Conservation (phyloP, 2,797 vertebrate genomes). For the Sardinella longiceps region DNA sequence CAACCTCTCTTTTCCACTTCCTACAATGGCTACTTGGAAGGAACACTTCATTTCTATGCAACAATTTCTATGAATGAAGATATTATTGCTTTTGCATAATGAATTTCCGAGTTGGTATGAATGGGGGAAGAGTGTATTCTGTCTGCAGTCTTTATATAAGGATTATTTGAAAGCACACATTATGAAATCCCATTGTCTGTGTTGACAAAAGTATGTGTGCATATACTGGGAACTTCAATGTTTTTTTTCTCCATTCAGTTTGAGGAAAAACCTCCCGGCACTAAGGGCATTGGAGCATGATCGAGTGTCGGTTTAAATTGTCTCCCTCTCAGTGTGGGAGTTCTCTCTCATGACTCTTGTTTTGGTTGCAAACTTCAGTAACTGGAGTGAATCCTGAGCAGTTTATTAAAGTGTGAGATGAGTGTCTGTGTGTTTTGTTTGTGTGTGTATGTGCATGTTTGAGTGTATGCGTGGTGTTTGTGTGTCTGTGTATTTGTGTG, state of each 20-base stretch:
- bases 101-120: background rate
- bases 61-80: background rate
- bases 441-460: background rate
- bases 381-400: background rate
- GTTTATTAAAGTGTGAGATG: background rate
- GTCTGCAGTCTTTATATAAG: background rate
- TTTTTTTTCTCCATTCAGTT: background rate
- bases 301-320: background rate
- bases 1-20: too few species aligned
- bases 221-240: background rate
- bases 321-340: background rate
- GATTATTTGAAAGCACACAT: background rate
- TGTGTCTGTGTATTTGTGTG: background rate
- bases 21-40: too few species aligned
- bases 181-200: background rate
- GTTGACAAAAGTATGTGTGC: background rate
- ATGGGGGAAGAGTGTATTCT: background rate
- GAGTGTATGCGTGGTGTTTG: background rate
- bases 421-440: background rate
- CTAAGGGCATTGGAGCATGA: background rate
- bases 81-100: background rate
- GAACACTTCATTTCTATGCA: background rate
- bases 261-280: background rate
- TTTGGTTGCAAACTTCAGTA: background rate
- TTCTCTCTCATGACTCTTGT: background rate